Base-by-base conservation (phyloP, 2,888 invertebrate genomes). In the Eristalinus sepulchralis region DNA sequence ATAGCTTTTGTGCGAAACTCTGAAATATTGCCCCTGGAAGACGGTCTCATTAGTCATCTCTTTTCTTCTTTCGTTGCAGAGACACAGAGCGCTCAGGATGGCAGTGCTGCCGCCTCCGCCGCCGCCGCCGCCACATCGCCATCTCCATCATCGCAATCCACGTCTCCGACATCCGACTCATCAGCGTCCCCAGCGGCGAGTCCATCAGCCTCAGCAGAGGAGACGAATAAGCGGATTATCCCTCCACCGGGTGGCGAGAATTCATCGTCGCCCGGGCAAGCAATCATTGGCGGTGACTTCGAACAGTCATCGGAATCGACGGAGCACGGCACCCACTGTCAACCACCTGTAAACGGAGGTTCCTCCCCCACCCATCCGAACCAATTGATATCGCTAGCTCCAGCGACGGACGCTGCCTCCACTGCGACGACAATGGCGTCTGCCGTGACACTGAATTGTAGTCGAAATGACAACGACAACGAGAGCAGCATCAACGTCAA, bases 401-500 rank as follows among this genome's bases (percentile, higher is more conserved):
- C 77, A 60, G 77, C 71, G 81, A 75, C 77, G 75, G 47, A 57
- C 2, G 2, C 64, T 20, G 20, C 22, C 17, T 24, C 73, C 59
- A 24, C 2, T 31, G 13, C 53, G 39, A 13, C 24, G 39, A 36
- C 76, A 36, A 53, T 31, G 76, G 68, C 83, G 55, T 83, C 87
- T 77, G 70, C 80, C 80, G 76, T 88, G 83, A 77, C 80, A 77
- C 55, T 80, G 84, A 84, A 81, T 79, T 81, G 64, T 84, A 84
- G 73, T 88, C 80, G 78, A 73, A 84, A 75, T 81, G 88, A 88
- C 83, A 87, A 57, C 73, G 81, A 88, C 84, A 84, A 62, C 67
- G 73, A 88, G 84, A 88, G 70, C 75, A 75, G 75, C 60, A 83
- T 80, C 88, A 88, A 89, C 90, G 89, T 90, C 90, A 90, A 90